These are phyloP conservation scores for Boloria selene DNA, from an alignment of 2,888 invertebrate species.

Conservation along the genomic window DNA sequence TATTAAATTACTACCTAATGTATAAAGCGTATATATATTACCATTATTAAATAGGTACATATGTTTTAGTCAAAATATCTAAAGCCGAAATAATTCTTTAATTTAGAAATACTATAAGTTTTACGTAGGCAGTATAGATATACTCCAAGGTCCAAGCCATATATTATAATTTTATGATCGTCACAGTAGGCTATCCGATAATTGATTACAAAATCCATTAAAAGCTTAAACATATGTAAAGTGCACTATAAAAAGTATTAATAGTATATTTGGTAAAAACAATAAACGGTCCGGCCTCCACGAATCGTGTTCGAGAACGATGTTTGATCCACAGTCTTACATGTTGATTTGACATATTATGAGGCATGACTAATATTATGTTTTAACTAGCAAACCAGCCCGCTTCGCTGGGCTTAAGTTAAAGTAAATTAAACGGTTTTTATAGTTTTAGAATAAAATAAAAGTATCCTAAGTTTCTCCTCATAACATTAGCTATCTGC, in stretches of 20 bases:
- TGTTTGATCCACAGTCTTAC: conserved; percentile 35
- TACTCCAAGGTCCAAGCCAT: conserved; percentile 23
- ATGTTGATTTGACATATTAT: conserved; percentile 33
- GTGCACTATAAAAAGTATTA: conserved; percentile 20
- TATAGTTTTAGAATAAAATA: no score
- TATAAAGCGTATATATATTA: no score
- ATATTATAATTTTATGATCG: conserved; percentile 31
- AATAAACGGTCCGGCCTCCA: conserved; percentile 42
- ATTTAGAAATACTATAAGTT: neutral
- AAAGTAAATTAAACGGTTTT: no score
- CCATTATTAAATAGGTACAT: no score
- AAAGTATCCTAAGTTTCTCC: no score
- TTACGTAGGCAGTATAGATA: conserved; percentile 27
- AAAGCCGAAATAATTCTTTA: no score
- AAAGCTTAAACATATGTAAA: conserved; percentile 32
- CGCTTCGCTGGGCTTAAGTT: no score
- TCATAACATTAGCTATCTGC: no score
- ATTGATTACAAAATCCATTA: conserved; percentile 33
- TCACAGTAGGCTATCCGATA: conserved; percentile 36
- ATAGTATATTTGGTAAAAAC: conserved; percentile 40
- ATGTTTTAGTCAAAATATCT: no score
- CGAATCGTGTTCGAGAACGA: conserved; percentile 45
- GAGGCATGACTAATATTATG: neutral
- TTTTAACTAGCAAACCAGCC: no score
- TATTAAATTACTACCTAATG: no score